Evolutionary conservation across 2,113 vertebrate genomes (phyloP), one percentile per base, ranked within the genome.

Genomic region (Dinomys branickii): DNA sequence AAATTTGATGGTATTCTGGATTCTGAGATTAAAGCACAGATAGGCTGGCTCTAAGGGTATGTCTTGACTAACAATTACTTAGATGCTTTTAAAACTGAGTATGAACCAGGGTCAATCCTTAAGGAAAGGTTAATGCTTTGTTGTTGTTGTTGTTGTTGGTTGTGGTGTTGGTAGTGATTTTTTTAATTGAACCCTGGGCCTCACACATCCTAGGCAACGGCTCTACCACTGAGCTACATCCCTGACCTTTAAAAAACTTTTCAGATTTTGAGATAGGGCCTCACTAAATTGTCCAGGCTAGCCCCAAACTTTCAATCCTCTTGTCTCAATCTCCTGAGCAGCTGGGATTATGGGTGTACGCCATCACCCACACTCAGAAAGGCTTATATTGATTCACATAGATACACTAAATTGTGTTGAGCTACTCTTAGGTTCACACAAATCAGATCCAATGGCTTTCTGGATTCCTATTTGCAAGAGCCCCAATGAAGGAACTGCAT

Each of bases 1-100:
- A 90, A 38, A 44, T 73, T 65, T 41, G n/a, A n/a, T 89, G 56
- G 71, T 94, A 22, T 28, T 75, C 10, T 63, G 35, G 13, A 41
- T 82, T 38, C 61, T 91, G 30, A 78, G 58, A 71, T 92, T n/a
- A 92, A 92, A 80, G n/a, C 38, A 67, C 59, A 85, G 69, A 77
- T 28, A 41, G 0, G 24, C 28, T 77, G 8, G 59, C 44, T 69
- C 41, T 61, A 61, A 11, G 33, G 35, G 41, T 38, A 7, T 38
- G 41, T 54, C 35, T 88, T 86, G 30, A 58, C 30, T 88, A 56
- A 78, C 71, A 78, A 81, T 92, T 75, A 9, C 28, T 88, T 63
- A 58, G 35, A 1, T 22, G 16, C 65, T 44, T 50, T 90, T 92
- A 75, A 44, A 75, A 75, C 22, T 26, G 71, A 26, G 22, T 75